Percentiles rank a stretch among this genome's conserved stretches.
These are phyloP conservation scores for Andinoacara biseriatus DNA, from an alignment of 2,113 vertebrate species.

Conservation along the genomic window DNA sequence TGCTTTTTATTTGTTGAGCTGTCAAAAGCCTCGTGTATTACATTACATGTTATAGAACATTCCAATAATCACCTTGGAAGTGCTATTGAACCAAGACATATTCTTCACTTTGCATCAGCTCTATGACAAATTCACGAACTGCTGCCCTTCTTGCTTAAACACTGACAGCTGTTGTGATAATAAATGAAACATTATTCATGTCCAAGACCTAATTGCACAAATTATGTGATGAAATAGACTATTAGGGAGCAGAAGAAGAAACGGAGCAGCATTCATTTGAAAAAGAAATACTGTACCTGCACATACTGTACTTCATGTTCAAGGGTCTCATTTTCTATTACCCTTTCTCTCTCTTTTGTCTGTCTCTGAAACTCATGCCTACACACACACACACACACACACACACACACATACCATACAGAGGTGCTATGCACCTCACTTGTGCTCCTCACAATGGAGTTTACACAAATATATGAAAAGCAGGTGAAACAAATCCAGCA, in stretches of 20 bases:
- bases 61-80: background rate
- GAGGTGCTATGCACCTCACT: constrained; percentile 14
- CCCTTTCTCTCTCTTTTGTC: constrained; percentile 21
- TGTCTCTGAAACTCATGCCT: constrained; percentile 8
- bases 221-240: constrained; percentile 54
- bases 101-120: constrained; percentile 6
- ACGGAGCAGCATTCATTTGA: constrained; percentile 50
- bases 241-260: constrained; percentile 17
- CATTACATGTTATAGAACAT: background rate
- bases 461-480: constrained; percentile 45
- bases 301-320: constrained; percentile 44
- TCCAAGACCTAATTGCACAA: constrained; percentile 50
- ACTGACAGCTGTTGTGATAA: constrained; percentile 56
- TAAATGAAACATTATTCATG: constrained; percentile 63
- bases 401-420: background rate
- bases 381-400: background rate
- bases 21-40: background rate
- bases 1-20: background rate
- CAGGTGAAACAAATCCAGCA: constrained; percentile 39
- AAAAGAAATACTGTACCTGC: constrained; percentile 51
- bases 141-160: constrained; percentile 34
- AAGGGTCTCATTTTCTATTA: constrained; percentile 52
- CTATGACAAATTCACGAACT: background rate
- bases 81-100: background rate
- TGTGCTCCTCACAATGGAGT: constrained; percentile 13